phyloP scores from a whole-genome alignment of 1,140 invertebrate genomes.

The Aphelinus certus region DNA sequence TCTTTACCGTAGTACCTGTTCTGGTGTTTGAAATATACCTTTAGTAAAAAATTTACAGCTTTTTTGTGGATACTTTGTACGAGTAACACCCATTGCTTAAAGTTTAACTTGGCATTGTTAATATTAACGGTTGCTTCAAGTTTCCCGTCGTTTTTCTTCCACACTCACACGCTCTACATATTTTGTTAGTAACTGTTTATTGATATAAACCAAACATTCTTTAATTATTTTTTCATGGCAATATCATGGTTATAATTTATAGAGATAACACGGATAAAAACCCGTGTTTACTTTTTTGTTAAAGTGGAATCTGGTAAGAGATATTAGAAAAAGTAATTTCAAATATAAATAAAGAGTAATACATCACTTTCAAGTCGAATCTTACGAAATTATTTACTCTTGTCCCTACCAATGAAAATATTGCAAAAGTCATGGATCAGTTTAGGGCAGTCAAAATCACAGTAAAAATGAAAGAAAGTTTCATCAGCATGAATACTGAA shows the following conservation, averaged over 20 bases:
- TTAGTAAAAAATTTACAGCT: conserved; percentile 60
- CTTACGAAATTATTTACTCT: no score
- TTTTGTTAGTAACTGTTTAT: conserved; percentile 29
- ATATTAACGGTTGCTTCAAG: not conserved
- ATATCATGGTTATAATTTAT: conserved; percentile 19
- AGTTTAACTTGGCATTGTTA: conserved; percentile 43
- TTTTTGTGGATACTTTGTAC: conserved; percentile 56
- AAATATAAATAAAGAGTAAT: no score
- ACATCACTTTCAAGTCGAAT: no score
- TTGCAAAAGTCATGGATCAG: conserved; percentile 14
- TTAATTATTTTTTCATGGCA: conserved; percentile 16
- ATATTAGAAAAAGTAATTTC: no score
- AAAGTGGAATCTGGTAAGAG: not conserved
- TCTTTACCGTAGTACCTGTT: conserved; percentile 31
- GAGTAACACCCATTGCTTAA: conserved; percentile 62
- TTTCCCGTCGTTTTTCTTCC: not conserved
- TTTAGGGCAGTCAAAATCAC: conserved; percentile 30
- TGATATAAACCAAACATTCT: conserved; percentile 6
- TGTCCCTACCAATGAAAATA: not conserved
- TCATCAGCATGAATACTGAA: conserved; percentile 30
- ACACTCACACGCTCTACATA: not conserved
- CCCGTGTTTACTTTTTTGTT: not conserved
- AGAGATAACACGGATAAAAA: not conserved
- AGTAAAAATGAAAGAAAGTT: conserved; percentile 29
- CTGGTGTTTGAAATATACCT: conserved; percentile 49